phyloP scores from a whole-genome alignment of 2,797 vertebrate genomes.

The Podargus strigoides region DNA sequence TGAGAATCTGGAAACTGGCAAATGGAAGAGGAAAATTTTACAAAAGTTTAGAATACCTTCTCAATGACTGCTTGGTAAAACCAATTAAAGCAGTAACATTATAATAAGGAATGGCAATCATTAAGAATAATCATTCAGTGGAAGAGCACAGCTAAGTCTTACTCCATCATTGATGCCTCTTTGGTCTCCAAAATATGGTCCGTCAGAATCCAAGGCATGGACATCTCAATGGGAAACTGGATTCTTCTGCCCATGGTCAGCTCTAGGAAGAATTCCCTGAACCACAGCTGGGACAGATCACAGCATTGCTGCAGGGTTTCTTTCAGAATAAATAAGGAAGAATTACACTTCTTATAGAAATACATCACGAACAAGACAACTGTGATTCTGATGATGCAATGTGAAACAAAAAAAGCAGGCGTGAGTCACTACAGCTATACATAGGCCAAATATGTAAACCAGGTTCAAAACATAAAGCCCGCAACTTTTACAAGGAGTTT shows the following conservation, averaged over 20 bases:
- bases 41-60: background rate
- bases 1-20: background rate
- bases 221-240: constrained; percentile 98
- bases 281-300: constrained; percentile 97
- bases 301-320: constrained; percentile 97
- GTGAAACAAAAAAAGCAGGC: constrained; percentile 29
- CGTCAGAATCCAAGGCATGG: constrained; percentile 97
- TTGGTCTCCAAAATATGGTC: constrained; percentile 97
- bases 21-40: background rate
- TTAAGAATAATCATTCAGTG: background rate
- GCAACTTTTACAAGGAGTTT: background rate
- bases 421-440: background rate
- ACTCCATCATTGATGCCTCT: constrained; percentile 99
- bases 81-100: background rate
- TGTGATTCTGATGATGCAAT: constrained; percentile 20
- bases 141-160: constrained; percentile 38
- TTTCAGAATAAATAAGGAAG: constrained; percentile 61
- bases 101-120: background rate
- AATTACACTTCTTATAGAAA: constrained; percentile 12
- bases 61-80: background rate
- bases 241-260: constrained; percentile 97
- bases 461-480: background rate
- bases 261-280: constrained; percentile 97
- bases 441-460: background rate
- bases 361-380: background rate